Evolutionary conservation across 1,140 invertebrate species (phyloP).

Genomic region (Drosophila guanche): DNA sequence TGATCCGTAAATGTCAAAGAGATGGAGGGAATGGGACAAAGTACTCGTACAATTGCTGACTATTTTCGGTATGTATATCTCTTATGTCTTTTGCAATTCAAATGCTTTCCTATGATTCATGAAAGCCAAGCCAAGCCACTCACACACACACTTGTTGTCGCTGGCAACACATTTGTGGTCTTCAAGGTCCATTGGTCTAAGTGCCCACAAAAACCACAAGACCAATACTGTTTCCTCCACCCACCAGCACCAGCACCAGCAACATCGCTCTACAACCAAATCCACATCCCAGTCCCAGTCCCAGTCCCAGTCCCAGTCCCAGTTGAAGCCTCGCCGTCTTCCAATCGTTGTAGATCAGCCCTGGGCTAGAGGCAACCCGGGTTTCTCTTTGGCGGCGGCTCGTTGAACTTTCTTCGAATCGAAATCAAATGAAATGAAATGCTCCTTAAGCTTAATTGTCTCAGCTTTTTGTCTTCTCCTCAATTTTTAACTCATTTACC

Average conservation of each 20-base stretch:
- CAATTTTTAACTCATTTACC: slow-evolving; percentile 77
- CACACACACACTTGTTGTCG: slow-evolving; percentile 9
- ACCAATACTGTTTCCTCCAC: slow-evolving; percentile 22
- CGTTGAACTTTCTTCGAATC: slow-evolving; percentile 72
- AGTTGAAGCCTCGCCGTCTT: slow-evolving; percentile 1
- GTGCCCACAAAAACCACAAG: slow-evolving; percentile 50
- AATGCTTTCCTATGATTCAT: slow-evolving; percentile 65
- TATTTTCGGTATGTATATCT: slow-evolving; percentile 50
- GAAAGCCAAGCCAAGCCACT: background rate
- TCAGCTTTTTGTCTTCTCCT: slow-evolving; percentile 53
- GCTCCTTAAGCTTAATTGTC: slow-evolving; percentile 82
- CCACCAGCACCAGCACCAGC: slow-evolving; percentile 20
- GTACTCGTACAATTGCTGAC: slow-evolving; percentile 24
- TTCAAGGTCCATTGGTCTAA: slow-evolving; percentile 60
- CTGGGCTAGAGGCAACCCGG: slow-evolving; percentile 39
- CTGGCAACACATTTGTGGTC: slow-evolving; percentile 46
- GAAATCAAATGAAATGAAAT: slow-evolving; percentile 72
- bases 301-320: background rate
- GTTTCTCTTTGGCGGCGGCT: slow-evolving; percentile 63
- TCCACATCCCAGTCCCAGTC: slow-evolving; percentile 8
- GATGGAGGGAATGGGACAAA: slow-evolving; percentile 4
- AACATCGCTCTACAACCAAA: slow-evolving; percentile 22
- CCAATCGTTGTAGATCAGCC: slow-evolving; percentile 58
- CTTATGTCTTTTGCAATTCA: slow-evolving; percentile 73
- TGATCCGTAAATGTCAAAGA: slow-evolving; percentile 82